Evolutionary conservation across 2,888 invertebrate species (phyloP).

Genomic region (Xanthostigma xanthostigma): DNA sequence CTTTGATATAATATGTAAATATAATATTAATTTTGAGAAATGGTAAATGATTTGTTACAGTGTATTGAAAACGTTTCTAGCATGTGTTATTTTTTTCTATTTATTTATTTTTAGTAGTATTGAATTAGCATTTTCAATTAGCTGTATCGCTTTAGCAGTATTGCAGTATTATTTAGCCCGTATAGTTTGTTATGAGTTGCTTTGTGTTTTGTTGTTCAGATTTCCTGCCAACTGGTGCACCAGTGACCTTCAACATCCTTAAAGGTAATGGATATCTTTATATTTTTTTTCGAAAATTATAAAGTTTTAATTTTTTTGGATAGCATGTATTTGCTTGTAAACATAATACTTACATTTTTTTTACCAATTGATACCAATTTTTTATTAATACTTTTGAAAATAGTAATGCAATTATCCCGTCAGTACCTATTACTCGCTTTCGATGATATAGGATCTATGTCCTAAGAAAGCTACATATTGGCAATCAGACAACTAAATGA

Average conservation of each 20-base stretch:
- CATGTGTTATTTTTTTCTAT: background rate
- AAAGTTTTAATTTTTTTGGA: conserved; percentile 13
- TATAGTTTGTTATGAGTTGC: conserved; percentile 31
- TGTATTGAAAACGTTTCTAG: background rate
- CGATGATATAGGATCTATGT: no score
- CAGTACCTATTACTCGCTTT: no score
- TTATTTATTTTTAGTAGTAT: background rate
- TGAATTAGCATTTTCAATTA: conserved; percentile 3
- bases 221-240: conserved; percentile 65
- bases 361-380: background rate
- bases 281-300: conserved; percentile 8
- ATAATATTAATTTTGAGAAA: no score
- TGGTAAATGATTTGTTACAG: no score
- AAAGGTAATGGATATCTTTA: conserved; percentile 52
- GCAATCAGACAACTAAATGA: no score
- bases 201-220: conserved; percentile 63
- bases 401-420: no score
- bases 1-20: no score
- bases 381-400: background rate
- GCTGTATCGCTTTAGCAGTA: background rate
- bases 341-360: conserved; percentile 5
- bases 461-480: no score
- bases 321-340: conserved; percentile 12
- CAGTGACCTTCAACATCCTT: conserved; percentile 75
- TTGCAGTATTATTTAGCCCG: background rate